Evolutionary conservation across 2,888 invertebrate species (phyloP).

Genomic region (Chrysomela aeneicollis): DNA sequence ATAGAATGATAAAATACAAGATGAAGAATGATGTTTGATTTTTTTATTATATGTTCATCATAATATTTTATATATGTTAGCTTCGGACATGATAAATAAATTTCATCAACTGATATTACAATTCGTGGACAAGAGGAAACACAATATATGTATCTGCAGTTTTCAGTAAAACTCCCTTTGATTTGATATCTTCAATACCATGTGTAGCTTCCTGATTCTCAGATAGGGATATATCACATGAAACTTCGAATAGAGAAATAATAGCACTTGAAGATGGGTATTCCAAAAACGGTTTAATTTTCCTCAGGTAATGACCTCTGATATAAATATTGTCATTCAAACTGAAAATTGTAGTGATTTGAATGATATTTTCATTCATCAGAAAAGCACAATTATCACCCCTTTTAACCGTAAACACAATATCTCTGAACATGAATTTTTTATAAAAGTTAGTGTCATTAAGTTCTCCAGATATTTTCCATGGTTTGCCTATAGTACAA

Average conservation of each 20-base stretch:
- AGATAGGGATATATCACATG: slow-evolving; percentile 16
- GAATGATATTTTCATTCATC: slow-evolving; percentile 3
- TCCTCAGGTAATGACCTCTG: slow-evolving; percentile 1
- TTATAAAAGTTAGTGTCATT: slow-evolving; percentile 4
- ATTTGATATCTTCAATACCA: slow-evolving; percentile 4
- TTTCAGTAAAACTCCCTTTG: slow-evolving; percentile 2
- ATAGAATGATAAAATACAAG: neutral
- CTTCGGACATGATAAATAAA: slow-evolving; percentile 1
- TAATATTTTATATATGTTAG: no score
- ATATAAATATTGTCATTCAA: slow-evolving; percentile 14
- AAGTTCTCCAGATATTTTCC: slow-evolving; percentile 12
- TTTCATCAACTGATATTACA: slow-evolving; percentile 1
- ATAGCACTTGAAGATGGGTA: slow-evolving; percentile 16
- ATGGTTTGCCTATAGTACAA: slow-evolving; percentile 17
- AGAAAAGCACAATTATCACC: slow-evolving; percentile 24
- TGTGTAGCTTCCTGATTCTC: neutral
- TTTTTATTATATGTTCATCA: no score
- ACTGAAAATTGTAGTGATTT: slow-evolving; percentile 19
- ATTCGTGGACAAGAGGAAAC: slow-evolving; percentile 16
- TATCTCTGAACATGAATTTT: slow-evolving; percentile 11
- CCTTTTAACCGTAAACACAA: slow-evolving; percentile 9
- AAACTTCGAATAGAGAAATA: slow-evolving; percentile 23
- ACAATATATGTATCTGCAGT: slow-evolving; percentile 11
- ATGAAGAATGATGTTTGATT: no score
- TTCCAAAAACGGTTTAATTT: slow-evolving; percentile 18